Base-by-base conservation (phyloP, 2,797 vertebrate genomes). In the Gadopsis bispinosus region DNA sequence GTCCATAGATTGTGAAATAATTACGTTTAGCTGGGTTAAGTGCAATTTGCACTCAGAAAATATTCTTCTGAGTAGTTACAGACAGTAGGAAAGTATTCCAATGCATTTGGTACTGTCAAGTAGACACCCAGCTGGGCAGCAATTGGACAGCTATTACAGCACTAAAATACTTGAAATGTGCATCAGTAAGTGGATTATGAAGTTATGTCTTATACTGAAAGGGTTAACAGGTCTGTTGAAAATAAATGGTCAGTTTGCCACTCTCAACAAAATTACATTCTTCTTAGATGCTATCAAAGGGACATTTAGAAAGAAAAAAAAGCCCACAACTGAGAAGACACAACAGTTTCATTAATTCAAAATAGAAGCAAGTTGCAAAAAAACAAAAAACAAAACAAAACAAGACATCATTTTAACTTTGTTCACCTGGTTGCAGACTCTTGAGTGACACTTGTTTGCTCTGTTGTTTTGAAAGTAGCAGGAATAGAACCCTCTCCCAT, bases 51-150 rank as follows among this genome's bases (percentile, higher is more conserved):
- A 7, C 69, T 79, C n/a, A 16, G 33, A 77, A 92, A 85, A 77
- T 84, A 93, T 93, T 58, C 19, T 59, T 77, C 68, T 77, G 83
- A 93, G 96, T 96, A 95, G 96, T 96, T 97, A 95, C 94, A 94
- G 93, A 89, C 91, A 91, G 95, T 93, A 91, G 89, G 85, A 93
- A 95, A 92, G 74, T 93, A 78, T 91, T 93, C 93, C 92, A 89
- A 75, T 90, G 89, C 89, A 90, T 93, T 59, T 92, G 92, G 92
- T 80, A 88, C 90, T 69, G 90, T 90, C 87, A 97, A 96, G 96
- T 94, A 93, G 93, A 94, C 89, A 85, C 93, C 83, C 94, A 95
- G 92, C 93, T 91, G 93, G 89, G 88, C 73, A 91, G 93, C 94
- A 95, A 94, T 95, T 95, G 93, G 86, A 80, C 81, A 87, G 91